Evolutionary conservation across 1,140 invertebrate genomes (phyloP), one percentile per base, ranked within the genome.

Genomic region (Caenorhabditis remanei): DNA sequence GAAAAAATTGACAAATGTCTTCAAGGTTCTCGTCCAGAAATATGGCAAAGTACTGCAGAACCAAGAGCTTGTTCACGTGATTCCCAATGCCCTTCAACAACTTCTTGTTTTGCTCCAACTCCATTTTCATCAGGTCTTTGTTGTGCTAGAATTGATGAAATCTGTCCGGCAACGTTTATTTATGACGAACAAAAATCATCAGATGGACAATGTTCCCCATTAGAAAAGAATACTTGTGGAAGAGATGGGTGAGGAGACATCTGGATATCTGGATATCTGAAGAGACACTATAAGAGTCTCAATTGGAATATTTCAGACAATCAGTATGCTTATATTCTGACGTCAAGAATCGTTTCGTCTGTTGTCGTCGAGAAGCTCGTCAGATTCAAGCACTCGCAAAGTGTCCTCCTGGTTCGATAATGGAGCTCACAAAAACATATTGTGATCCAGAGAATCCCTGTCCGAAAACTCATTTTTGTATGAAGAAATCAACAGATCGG

Each of bases 381-480:
- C 50, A 83, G 13, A 65, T 83, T 43, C 55, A 63, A 43, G 56
- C 86, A 6, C 58, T 87, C 8, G 65, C 75, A 9, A 87, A 84
- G 53, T 87, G 86, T 24, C 86, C 86, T 9, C 55, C 65, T 19
- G 86, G 86, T 14, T 87, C 86, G n/a, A 75, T 87, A 58, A 32
- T 79, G 71, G 85, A 65, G 14, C 46, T 79, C 16, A 79, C 41
- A 16, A 56, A 58, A 56, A 41, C 46, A 13, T 58, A 55, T 56
- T 87, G 86, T 48, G 50, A 71, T 55, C 75, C 82, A 14, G 79
- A 87, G n/a, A 83, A n/a, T 40, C 46, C 82, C 5, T 87, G 86
- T 32, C 86, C 55, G 4, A 53, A 71, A 46, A 87, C 86, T 16
- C 86, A 87, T 53, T 87, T 87, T 55, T 87, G 86, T 61, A 71